Evolutionary conservation across 1,140 invertebrate species (phyloP), one percentile per base, ranked within the genome.

Genomic region (Papilio helenus): DNA sequence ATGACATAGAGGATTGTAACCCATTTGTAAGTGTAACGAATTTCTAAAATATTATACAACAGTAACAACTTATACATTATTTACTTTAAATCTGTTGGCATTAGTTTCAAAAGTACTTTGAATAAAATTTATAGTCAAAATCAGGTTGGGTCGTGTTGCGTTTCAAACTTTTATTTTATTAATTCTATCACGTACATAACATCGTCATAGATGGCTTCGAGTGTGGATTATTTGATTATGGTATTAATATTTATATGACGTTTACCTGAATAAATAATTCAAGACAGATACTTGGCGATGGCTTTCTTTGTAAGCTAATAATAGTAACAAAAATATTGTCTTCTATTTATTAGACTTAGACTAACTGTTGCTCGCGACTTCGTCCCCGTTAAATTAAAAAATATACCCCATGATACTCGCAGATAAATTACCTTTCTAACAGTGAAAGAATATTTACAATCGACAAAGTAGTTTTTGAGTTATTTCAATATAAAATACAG

Each of bases 181-280:
- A 76, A 55, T 55, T 55, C 46, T 23, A 51, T 76, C 73, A 76
- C 73, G 73, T 55, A 58, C 73, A 3, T 29, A 55, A 51, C 18
- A 34, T 55, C 73, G n/a, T 55, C 49, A 76, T 76, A 55, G 73
- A 55, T 55, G 18, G 29, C 16, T n/a, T 39, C 73, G 49, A 76
- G 73, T 26, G 49, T 55, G 49, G 73, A 58, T 55, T 76, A 12
- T 26, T 20, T 55, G 73, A 55, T 76, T 55, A 76, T 14, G 7
- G 26, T 34, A 76, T 76, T 76, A 55, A 76, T 76, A 76, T 76
- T 76, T 18, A 76, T 76, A 58, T 34, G 8, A 34, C 49, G 73
- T 55, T 76, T 34, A 76, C 51, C 5, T 55, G 18, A 76, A 76
- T 76, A 76, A 76, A 76, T 76, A 76, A 76, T 76, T 76, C 73